Evolutionary conservation across 2,797 vertebrate genomes (phyloP), one percentile per base, ranked within the genome.

Genomic region (Hemibagrus guttatus): DNA sequence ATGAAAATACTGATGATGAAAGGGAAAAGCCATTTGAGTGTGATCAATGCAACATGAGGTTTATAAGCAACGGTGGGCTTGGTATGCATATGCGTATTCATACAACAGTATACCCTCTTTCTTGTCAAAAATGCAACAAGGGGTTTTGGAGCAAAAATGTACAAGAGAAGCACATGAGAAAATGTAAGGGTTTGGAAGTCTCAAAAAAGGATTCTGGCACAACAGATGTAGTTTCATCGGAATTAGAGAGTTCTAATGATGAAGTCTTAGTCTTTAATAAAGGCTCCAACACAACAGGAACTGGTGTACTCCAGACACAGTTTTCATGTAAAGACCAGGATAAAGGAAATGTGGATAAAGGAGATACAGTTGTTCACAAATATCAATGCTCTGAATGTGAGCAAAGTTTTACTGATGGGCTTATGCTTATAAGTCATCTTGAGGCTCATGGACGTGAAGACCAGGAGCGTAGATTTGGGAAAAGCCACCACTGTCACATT

Each of bases 351-450:
- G 86, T 85, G 4, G 88, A 58, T 46, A 88, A 84, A 76, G 92
- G 88, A 14, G 93, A 92, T 63, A 92, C 90, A 84, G 58, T 83
- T 64, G 26, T 89, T 5, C 92, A 93, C 69, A 94, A 94, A 84
- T 96, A 96, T 91, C 96, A 96, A 81, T 96, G 96, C 89, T 96
- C 96, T 64, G 96, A 96, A 90, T 96, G 96, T 89, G 94, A 96
- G 78, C 85, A 93, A 87, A 95, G 93, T 87, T 96, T 96, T 84
- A 95, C 95, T 39, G 96, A 96, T 90, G 96, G 96, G 12, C 91
- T 96, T n/a, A 69, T 95, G 91, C 95, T 96, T 56, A 96, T 96
- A 85, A 96, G 95, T 91, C 96, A 96, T 90, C 94, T 96, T 31
- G 96, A 96, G 90, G 94, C 95, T 78, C 96, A 96, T 90, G 95